Evolutionary conservation across 2,797 vertebrate species (phyloP).

Genomic region (Clarias platycephalus): DNA sequence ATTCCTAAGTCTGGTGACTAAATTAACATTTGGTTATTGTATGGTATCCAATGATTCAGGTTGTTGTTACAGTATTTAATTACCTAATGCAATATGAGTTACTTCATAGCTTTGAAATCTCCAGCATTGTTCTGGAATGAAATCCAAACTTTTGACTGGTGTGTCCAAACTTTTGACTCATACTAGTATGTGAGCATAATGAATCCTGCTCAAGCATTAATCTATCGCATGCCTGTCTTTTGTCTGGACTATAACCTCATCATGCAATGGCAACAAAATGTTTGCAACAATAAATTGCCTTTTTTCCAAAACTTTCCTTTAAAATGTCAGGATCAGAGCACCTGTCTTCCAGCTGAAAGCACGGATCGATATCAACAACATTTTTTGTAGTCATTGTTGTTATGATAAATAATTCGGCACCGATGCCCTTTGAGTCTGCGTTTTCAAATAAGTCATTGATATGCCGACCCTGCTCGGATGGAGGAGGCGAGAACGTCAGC

Average conservation of each 20-base stretch:
- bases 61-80: no score
- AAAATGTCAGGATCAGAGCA: conserved; percentile 83
- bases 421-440: conserved; percentile 64
- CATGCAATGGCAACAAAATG: conserved; percentile 37
- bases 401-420: conserved; percentile 75
- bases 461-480: conserved; percentile 67
- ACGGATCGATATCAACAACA: conserved; percentile 76
- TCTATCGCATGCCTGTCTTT: neutral
- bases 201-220: neutral
- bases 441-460: conserved; percentile 60
- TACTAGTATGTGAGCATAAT: neutral
- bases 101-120: no score
- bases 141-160: no score
- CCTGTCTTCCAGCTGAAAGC: conserved; percentile 74
- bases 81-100: no score
- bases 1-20: no score
- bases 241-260: neutral
- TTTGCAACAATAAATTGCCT: conserved; percentile 59
- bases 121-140: no score
- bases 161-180: no score
- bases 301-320: conserved; percentile 69
- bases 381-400: conserved; percentile 64
- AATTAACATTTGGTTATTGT: no score
- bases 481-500: conserved; percentile 35
- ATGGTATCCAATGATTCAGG: no score